Evolutionary conservation across 2,113 vertebrate genomes (phyloP).

Genomic region (Sinosuthora webbiana): DNA sequence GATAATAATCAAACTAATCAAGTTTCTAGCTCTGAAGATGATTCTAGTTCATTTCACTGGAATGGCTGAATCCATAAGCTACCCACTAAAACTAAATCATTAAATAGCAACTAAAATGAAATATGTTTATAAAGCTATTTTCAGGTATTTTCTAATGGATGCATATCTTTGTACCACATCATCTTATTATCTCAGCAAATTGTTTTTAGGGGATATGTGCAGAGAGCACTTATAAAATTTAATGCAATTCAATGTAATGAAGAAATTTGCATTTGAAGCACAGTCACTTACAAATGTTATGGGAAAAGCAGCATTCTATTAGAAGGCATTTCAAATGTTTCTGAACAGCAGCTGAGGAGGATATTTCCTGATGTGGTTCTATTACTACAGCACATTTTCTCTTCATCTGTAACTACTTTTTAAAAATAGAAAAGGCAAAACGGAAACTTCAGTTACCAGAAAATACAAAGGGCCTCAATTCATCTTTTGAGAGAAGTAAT

Average conservation of each 20-base stretch:
- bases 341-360: constrained; percentile 59
- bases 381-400: constrained; percentile 63
- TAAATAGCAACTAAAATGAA: constrained; percentile 69
- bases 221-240: constrained; percentile 62
- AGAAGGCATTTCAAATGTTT: constrained; percentile 61
- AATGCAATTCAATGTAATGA: constrained; percentile 72
- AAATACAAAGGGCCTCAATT: constrained; percentile 64
- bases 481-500: constrained; percentile 68
- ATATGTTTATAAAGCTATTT: constrained; percentile 64
- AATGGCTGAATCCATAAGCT: constrained; percentile 57
- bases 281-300: constrained; percentile 64
- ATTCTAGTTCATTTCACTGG: constrained; percentile 31
- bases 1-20: constrained; percentile 70
- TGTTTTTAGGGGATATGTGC: constrained; percentile 63
- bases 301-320: constrained; percentile 61
- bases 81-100: constrained; percentile 55
- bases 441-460: constrained; percentile 64
- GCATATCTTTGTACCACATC: constrained; percentile 27
- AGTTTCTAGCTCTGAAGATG: constrained; percentile 42
- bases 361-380: constrained; percentile 65
- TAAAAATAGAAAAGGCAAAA: constrained; percentile 72
- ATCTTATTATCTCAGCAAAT: constrained; percentile 71
- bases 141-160: constrained; percentile 65
- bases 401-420: constrained; percentile 71
- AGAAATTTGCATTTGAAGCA: constrained; percentile 73